Conservation (phyloP, 2,888 invertebrate genomes). For the Argyra leucocephala region DNA sequence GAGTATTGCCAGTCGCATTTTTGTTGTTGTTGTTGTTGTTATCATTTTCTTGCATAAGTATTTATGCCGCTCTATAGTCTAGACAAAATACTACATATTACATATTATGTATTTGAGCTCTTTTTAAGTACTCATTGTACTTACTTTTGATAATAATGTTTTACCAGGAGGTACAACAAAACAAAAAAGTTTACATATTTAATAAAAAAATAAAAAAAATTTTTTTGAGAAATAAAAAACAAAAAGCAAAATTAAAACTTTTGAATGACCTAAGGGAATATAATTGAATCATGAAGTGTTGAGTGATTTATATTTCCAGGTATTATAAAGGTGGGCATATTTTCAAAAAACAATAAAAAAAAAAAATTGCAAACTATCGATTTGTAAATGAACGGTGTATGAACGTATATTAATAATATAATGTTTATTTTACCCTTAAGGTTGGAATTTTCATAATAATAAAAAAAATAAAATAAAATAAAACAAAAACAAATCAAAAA, state of each 20-base stretch:
- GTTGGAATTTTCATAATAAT: neutral
- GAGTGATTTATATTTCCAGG: constrained; percentile 6
- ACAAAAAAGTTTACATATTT: neutral
- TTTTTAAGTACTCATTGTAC: too few relatives aligned
- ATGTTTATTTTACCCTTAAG: neutral
- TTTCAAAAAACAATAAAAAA: neutral
- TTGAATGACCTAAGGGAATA: neutral
- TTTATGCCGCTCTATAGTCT: too few relatives aligned
- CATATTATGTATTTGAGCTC: too few relatives aligned
- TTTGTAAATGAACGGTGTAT: neutral
- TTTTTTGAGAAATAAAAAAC: neutral
- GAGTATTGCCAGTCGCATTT: too few relatives aligned
- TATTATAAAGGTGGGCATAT: neutral
- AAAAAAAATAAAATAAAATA: neutral
- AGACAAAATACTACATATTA: too few relatives aligned
- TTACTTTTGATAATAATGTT: neutral
- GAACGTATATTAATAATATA: neutral
- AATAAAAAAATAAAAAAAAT: neutral
- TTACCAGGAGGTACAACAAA: neutral
- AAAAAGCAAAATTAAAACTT: neutral
- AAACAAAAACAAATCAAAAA: too few relatives aligned
- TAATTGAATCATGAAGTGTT: constrained; percentile 6
- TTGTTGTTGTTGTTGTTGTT: too few relatives aligned
- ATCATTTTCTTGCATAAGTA: too few relatives aligned
- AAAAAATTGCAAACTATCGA: too few relatives aligned